Base-by-base conservation (phyloP, 2,797 vertebrate species). In the Labroides dimidiatus region DNA sequence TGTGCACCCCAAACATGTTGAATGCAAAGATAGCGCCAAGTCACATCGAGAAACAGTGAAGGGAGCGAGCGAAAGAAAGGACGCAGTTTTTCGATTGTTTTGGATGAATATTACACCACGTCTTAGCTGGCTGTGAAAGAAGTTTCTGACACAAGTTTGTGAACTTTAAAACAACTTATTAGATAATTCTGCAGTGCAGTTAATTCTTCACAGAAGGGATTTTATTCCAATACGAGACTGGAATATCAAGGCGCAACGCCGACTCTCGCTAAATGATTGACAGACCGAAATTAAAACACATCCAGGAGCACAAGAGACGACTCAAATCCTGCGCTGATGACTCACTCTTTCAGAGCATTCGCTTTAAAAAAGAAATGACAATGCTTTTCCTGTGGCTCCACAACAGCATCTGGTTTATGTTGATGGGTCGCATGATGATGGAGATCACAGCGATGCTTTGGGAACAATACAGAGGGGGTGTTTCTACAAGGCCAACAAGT, bases 391-490 rank as follows among this genome's bases (percentile, higher is more conserved):
- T 45, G 14, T 37, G 23, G 39, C 43, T 60, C 53, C 16, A 33
- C 19, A 21, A 6, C 19, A 17, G 71, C 24, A 27, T 41, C 53
- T 33, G 7, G 65, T 63, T 64, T 42, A 16, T 33, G 45, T 54
- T 75, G 49, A 64, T 50, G 54, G 14, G 24, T 5, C 2, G 19
- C 14, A 14, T 33, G 27, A 14, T 14, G 45, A 17, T 13, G 45
- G 21, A 4, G 39, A 58, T 64, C 47, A 4, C 17, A 10, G 8
- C 62, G 16, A 64, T 54, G 64, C n/a, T 48, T 68, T 59, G 55
- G 43, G 15, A 55, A 59, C 52, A 41, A 53, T 8, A 17, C 20
- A 64, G 42, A 4, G 15, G 17, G 59, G n/a, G 9, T 19, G 3
- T 21, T 69, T 65, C 14, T 2, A 2, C 2, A 16, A 33, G 30